These are phyloP conservation scores for Thymelicus acteon DNA, from an alignment of 2,888 invertebrate species.

Conservation along the genomic window DNA sequence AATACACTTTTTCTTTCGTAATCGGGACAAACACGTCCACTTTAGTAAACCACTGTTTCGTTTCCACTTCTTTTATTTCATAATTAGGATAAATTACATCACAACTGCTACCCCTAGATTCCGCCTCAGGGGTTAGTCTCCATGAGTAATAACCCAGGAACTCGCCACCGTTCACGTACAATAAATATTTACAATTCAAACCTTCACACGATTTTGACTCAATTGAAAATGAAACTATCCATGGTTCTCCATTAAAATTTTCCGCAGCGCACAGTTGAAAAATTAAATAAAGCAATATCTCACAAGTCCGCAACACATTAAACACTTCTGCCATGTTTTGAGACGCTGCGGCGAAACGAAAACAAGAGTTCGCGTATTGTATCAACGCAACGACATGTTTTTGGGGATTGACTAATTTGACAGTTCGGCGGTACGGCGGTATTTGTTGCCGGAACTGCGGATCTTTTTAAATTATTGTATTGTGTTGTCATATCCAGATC, in stretches of 20 bases:
- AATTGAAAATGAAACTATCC: constrained; percentile 50
- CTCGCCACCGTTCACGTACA: constrained; percentile 69
- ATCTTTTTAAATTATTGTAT: constrained; percentile 45
- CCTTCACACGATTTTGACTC: constrained; percentile 48
- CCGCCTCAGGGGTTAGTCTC: constrained; percentile 68
- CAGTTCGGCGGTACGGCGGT: constrained; percentile 62
- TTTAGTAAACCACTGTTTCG: constrained; percentile 58
- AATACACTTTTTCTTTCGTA: constrained; percentile 61
- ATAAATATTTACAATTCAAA: constrained; percentile 77
- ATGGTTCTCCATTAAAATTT: constrained; percentile 45
- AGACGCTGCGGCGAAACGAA: constrained; percentile 56
- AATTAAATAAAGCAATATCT: constrained; percentile 67
- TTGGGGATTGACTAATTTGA: constrained; percentile 57
- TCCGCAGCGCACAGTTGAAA: constrained; percentile 58
- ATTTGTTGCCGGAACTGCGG: constrained; percentile 78
- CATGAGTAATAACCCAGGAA: constrained; percentile 74
- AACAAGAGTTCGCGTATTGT: constrained; percentile 54
- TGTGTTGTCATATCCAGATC: constrained; percentile 66
- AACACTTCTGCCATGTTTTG: constrained; percentile 68
- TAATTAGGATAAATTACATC: constrained; percentile 69
- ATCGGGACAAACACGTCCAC: constrained; percentile 63
- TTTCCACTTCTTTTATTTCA: constrained; percentile 67
- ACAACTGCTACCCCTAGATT: constrained; percentile 64
- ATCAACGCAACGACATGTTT: constrained; percentile 68
- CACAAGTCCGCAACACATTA: constrained; percentile 79